Conservation (phyloP, 2,113 vertebrate genomes). For the Lathamus discolor region DNA sequence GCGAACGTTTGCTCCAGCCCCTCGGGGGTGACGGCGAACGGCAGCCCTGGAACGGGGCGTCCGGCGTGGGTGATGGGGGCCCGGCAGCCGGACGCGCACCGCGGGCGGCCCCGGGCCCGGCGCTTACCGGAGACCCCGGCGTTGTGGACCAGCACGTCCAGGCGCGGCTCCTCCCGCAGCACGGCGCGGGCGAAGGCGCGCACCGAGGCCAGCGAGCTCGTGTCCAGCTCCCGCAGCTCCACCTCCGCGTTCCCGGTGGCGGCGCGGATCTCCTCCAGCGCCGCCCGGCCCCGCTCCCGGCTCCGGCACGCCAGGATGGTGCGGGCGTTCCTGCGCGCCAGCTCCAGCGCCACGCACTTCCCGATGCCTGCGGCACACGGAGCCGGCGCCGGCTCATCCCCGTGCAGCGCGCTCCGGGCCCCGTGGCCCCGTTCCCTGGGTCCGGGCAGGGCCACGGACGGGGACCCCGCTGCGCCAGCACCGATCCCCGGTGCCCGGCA, state of each 20-base stretch:
- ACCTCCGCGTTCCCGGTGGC: slow-evolving; percentile 73
- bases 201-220: slow-evolving; percentile 81
- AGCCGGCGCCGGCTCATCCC: fast-evolving
- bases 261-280: slow-evolving; percentile 72
- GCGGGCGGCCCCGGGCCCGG: fast-evolving
- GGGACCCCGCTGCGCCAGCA: background rate
- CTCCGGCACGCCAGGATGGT: slow-evolving; percentile 86
- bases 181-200: slow-evolving; percentile 72
- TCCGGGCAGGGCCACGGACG: background rate
- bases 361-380: slow-evolving; percentile 75
- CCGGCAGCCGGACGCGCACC: fast-evolving
- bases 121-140: slow-evolving; percentile 74
- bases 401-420: fast-evolving
- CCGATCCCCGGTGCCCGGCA: no score
- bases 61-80: fast-evolving
- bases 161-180: slow-evolving; percentile 72
- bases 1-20: slow-evolving; percentile 81
- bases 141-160: slow-evolving; percentile 89
- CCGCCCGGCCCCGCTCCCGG: slow-evolving; percentile 60
- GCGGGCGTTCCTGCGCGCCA: slow-evolving; percentile 79
- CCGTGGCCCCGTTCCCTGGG: fast-evolving
- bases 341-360: slow-evolving; percentile 81
- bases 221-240: slow-evolving; percentile 78
- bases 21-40: slow-evolving; percentile 73
- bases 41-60: slow-evolving; percentile 72